Conservation (phyloP, 2,888 invertebrate genomes). For the Phasia obesa region DNA sequence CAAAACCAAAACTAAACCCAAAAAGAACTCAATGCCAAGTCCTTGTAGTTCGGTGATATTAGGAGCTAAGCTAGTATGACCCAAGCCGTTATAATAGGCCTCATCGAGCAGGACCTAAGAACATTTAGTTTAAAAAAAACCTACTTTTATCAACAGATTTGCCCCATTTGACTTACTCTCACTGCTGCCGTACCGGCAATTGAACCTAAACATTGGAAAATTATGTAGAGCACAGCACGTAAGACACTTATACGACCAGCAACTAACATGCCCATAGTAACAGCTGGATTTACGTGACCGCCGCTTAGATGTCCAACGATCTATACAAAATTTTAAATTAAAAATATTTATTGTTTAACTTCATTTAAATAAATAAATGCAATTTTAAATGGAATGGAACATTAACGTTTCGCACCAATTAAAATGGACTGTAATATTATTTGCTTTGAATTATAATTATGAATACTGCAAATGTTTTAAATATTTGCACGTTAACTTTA, state of each 20-base stretch:
- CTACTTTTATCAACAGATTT: neutral
- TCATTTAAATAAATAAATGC: neutral
- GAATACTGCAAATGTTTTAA: neutral
- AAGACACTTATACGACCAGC: conserved; percentile 90
- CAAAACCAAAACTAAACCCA: conserved; percentile 93
- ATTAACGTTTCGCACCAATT: neutral
- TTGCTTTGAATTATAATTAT: too few relatives aligned
- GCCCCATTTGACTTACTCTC: conserved; percentile 83
- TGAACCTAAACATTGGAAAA: conserved; percentile 92
- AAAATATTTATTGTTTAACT: neutral
- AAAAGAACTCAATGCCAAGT: conserved; percentile 94
- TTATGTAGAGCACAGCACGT: conserved; percentile 90
- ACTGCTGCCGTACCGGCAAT: conserved; percentile 90
- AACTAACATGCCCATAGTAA: conserved; percentile 90
- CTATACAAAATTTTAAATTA: conserved; percentile 82
- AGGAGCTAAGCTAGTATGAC: conserved; percentile 86
- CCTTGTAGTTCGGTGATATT: conserved; percentile 89
- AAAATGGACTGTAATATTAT: neutral
- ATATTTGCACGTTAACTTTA: neutral
- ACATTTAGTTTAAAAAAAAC: neutral
- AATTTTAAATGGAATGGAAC: neutral
- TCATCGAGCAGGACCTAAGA: conserved; percentile 87
- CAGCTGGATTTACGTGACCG: conserved; percentile 96
- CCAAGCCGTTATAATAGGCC: conserved; percentile 85
- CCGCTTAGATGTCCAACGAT: conserved; percentile 94